phyloP scores from a whole-genome alignment of 2,888 invertebrate genomes.

The Plagodis dolabraria region DNA sequence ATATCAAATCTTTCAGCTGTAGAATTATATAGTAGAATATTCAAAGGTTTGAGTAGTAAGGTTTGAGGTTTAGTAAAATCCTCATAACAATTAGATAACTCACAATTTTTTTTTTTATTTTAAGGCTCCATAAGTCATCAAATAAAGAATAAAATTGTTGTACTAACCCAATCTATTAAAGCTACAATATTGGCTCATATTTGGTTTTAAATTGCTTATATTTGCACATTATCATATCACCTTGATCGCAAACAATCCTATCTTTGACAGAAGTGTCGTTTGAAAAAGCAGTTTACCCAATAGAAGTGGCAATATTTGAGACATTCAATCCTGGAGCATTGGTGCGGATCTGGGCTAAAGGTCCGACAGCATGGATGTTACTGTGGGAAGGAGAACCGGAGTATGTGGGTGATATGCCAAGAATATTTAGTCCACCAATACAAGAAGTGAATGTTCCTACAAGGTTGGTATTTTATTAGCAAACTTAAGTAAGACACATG shows the following conservation, averaged over 20 bases:
- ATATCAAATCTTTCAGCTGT: too few relatives aligned
- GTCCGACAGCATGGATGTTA: conserved; percentile 86
- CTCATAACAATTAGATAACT: too few relatives aligned
- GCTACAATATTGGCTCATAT: too few relatives aligned
- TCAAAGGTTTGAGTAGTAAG: too few relatives aligned
- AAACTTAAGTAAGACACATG: too few relatives aligned
- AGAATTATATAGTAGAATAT: too few relatives aligned
- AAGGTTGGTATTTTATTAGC: conserved; percentile 49
- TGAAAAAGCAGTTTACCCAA: conserved; percentile 87
- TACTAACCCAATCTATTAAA: too few relatives aligned
- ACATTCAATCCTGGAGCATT: conserved; percentile 94
- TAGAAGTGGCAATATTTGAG: conserved; percentile 91
- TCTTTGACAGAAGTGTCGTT: conserved; percentile 86
- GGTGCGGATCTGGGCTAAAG: conserved; percentile 90
- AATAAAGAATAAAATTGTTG: too few relatives aligned
- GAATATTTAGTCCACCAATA: conserved; percentile 91
- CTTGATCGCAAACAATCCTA: conserved; percentile 50
- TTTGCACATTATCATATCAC: conserved; percentile 7
- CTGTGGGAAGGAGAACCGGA: conserved; percentile 91
- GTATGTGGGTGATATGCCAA: conserved; percentile 84
- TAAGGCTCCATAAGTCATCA: too few relatives aligned
- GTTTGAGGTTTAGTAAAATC: too few relatives aligned
- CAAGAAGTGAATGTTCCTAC: conserved; percentile 78
- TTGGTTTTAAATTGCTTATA: too few relatives aligned
- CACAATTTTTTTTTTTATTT: too few relatives aligned